Evolutionary conservation across 2,888 invertebrate genomes (phyloP).

Genomic region (Sinotaia quadrata): DNA sequence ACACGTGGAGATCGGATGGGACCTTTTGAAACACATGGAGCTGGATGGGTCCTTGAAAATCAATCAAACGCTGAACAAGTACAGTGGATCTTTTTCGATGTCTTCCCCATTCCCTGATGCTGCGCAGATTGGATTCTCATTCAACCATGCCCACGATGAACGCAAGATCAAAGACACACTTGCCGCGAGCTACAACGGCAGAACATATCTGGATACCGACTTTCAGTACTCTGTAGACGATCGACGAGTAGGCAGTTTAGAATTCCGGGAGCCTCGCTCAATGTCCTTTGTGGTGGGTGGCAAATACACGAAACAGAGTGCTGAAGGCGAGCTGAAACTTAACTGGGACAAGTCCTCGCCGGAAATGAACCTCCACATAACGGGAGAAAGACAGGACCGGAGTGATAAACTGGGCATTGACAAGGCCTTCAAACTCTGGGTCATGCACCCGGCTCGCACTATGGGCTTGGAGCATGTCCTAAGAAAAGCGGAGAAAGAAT

Average conservation of each 20-base stretch:
- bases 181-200: slow-evolving; percentile 40
- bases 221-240: slow-evolving; percentile 25
- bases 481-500: slow-evolving; percentile 34
- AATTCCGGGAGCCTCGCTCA: slow-evolving; percentile 47
- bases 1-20: slow-evolving; percentile 38
- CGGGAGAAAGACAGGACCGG: slow-evolving; percentile 39
- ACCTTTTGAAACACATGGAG: slow-evolving; percentile 32
- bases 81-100: slow-evolving; percentile 21
- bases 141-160: slow-evolving; percentile 28
- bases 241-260: slow-evolving; percentile 28
- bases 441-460: slow-evolving; percentile 49
- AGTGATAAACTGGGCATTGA: slow-evolving; percentile 25
- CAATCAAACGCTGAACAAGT: not conserved
- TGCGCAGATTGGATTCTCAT: slow-evolving; percentile 24
- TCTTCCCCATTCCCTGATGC: slow-evolving; percentile 32
- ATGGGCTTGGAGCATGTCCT: slow-evolving; percentile 45
- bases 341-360: slow-evolving; percentile 62
- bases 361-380: slow-evolving; percentile 48
- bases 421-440: slow-evolving; percentile 30
- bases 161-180: slow-evolving; percentile 24
- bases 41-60: slow-evolving; percentile 26
- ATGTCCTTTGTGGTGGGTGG: slow-evolving; percentile 48
- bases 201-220: slow-evolving; percentile 48
- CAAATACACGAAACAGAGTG: slow-evolving; percentile 39
- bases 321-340: slow-evolving; percentile 47